Conservation (phyloP, 1,140 invertebrate genomes). For the Ridgeia piscesae region DNA sequence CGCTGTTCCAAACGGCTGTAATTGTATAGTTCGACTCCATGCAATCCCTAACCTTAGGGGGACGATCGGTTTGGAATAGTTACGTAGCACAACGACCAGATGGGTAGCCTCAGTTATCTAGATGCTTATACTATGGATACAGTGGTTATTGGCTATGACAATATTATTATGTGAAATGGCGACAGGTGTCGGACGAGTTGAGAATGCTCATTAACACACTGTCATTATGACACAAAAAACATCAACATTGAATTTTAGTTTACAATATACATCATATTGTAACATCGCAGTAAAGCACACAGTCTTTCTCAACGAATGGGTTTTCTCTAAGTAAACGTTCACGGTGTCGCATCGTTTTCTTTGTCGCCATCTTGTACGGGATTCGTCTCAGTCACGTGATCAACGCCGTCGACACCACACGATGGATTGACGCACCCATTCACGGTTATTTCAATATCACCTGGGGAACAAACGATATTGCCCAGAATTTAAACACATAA, state of each 20-base stretch:
- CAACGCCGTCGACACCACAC: neutral
- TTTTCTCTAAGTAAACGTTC: neutral
- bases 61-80: too few relatives aligned
- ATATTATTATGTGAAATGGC: neutral
- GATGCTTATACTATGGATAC: neutral
- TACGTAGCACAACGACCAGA: too few relatives aligned
- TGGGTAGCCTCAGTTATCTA: neutral
- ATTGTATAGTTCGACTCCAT: too few relatives aligned
- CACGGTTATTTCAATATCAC: neutral
- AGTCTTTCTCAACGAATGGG: neutral
- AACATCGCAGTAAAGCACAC: neutral
- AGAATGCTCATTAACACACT: neutral
- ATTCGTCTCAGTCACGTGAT: neutral
- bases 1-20: too few relatives aligned
- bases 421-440: neutral
- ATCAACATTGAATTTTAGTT: neutral
- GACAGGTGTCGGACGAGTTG: neutral
- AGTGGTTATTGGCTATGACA: neutral
- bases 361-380: neutral
- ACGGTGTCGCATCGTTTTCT: neutral
- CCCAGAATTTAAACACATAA: neutral
- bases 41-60: too few relatives aligned
- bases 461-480: neutral
- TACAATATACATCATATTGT: neutral
- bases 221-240: neutral